Percentiles rank a stretch among this genome's conserved stretches.
Evolutionary conservation across 2,113 vertebrate species (phyloP).

Genomic region (Dicrurus megarhynchus): DNA sequence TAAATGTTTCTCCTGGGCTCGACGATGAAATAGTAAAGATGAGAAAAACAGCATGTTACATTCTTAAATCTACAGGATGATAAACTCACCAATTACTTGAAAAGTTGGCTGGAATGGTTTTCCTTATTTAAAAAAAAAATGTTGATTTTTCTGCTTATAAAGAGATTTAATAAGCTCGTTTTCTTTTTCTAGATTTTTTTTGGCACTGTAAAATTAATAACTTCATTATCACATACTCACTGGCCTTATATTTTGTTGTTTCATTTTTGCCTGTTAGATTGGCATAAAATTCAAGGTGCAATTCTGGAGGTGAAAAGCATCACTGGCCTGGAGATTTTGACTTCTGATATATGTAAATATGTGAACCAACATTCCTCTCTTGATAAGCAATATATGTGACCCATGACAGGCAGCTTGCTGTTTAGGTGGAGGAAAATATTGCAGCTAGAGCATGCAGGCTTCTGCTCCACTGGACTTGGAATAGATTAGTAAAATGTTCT

Average conservation of each 20-base stretch:
- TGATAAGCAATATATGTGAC: slow-evolving; percentile 38
- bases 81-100: neutral
- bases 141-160: neutral
- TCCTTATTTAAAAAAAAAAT: neutral
- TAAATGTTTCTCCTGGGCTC: neutral
- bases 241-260: neutral
- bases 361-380: neutral
- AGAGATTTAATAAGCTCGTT: neutral
- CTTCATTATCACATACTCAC: neutral
- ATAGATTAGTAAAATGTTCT: slow-evolving; percentile 41
- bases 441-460: neutral
- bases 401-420: slow-evolving; percentile 52
- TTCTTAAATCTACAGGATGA: neutral
- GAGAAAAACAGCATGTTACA: neutral
- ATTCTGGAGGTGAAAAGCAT: neutral
- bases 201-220: neutral
- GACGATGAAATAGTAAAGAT: neutral
- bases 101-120: neutral
- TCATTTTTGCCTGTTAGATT: slow-evolving; percentile 3
- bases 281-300: neutral
- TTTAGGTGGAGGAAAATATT: slow-evolving; percentile 38
- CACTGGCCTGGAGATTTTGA: slow-evolving; percentile 8
- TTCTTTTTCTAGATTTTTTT: neutral
- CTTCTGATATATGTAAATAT: slow-evolving; percentile 24
- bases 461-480: slow-evolving; percentile 49